These are phyloP conservation scores for Gnathonemus echidnorhynchus DNA, from an alignment of 2,113 vertebrate genomes.

Conservation along the genomic window DNA sequence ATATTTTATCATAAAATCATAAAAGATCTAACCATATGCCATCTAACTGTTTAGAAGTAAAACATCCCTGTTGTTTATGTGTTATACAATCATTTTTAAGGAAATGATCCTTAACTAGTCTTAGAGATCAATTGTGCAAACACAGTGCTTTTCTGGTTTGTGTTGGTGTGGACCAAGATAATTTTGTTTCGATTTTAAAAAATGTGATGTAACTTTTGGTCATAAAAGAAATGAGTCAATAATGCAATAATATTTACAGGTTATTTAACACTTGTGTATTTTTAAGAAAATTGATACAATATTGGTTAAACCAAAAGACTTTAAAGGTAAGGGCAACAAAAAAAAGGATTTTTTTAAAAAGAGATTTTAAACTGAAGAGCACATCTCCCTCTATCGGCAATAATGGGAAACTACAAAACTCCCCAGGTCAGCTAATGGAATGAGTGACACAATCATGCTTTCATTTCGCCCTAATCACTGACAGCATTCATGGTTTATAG, in stretches of 20 bases:
- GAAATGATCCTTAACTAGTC: background rate
- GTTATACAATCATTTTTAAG: background rate
- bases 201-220: background rate
- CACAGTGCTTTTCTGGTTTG: background rate
- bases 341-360: background rate
- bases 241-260: background rate
- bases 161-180: background rate
- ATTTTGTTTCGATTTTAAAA: background rate
- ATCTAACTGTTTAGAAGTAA: background rate
- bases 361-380: background rate
- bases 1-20: background rate
- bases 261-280: background rate
- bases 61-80: background rate
- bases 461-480: background rate
- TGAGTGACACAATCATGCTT: background rate
- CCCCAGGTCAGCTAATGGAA: background rate
- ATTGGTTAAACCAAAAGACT: background rate
- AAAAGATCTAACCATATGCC: background rate
- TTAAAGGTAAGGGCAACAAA: background rate
- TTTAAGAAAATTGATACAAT: background rate
- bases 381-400: slow-evolving; percentile 19
- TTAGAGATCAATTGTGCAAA: background rate
- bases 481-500: background rate
- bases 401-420: background rate
- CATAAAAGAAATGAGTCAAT: background rate